Evolutionary conservation across 2,888 invertebrate species (phyloP), one percentile per base, ranked within the genome.

Genomic region (Eurois occulta): DNA sequence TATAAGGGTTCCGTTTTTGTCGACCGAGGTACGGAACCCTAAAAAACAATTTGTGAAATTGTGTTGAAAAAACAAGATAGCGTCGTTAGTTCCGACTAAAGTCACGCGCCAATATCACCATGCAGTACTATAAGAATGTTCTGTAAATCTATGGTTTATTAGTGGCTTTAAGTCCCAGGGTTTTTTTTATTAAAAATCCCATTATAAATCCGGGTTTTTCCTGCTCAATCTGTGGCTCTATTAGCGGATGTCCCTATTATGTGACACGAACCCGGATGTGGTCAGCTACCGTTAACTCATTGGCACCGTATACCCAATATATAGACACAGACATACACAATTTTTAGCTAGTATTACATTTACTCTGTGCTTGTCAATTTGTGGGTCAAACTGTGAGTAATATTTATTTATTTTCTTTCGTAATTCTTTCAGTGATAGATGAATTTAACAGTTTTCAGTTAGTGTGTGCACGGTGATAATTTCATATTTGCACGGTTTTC

Each of bases 191-290:
- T 4, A 21, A 41, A 62, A 52, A 48, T 62, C 35, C 52, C n/a
- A 60, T 52, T 60, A 1, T 5, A 73, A 35, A 48, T 48, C 48
- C 67, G 81, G 78, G 75, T 75, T 81, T 78, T 75, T 46, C 73
- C 67, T 71, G 5, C 13, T 58, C 58, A 67, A 73, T 73, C 16
- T 65, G 84, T 73, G 75, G 78, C 77, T 65, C 28, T 35, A 64
- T 76, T 89, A 89, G 84, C 91, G 86, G 80, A 87, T 87, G 90
- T 92, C 89, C 92, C 89, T 87, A 88, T 89, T 92, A 83, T 87
- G 82, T 88, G 90, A 83, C 90, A 80, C 89, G 91, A 92, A 94
- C 94, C 94, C 94, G 94, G 94, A 94, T 94, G 92, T 88, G 92
- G 91, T 91, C 77, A 83, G 80, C 84, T 85, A 92, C 94, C 93